These are phyloP conservation scores for Melanotaenia maccullochi DNA, from an alignment of 2,797 vertebrate species.

Conservation along the genomic window DNA sequence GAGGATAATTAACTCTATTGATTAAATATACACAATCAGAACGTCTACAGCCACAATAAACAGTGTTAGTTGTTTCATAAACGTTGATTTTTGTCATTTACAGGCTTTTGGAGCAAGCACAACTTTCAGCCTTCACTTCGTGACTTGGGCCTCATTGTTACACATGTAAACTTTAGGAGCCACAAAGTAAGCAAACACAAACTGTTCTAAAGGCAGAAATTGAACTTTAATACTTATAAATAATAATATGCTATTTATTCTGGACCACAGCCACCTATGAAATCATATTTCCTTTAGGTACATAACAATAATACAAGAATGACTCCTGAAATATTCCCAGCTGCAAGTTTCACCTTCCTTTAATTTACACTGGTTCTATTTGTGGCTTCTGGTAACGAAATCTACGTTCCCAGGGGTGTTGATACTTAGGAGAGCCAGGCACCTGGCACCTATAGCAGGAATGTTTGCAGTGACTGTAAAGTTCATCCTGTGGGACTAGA, in stretches of 20 bases:
- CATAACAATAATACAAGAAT: background rate
- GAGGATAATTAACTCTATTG: background rate
- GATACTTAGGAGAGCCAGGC: background rate
- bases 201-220: background rate
- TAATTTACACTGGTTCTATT: background rate
- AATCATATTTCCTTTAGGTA: background rate
- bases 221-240: background rate
- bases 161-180: background rate
- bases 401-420: background rate
- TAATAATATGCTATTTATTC: background rate
- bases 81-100: conserved; percentile 3
- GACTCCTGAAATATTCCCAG: background rate
- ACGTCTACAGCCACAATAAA: background rate
- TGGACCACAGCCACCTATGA: background rate
- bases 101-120: background rate
- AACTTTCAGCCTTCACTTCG: background rate
- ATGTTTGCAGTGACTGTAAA: conserved; percentile 3
- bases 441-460: background rate
- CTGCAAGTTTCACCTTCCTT: background rate
- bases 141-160: background rate
- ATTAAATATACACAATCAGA: background rate
- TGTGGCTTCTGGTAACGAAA: background rate
- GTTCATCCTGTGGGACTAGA: background rate
- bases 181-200: background rate
- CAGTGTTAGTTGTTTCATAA: background rate